Percentiles rank a stretch among this genome's conserved stretches.
Evolutionary conservation across 2,113 vertebrate species (phyloP).

Genomic region (Tachuris rubrigastra): DNA sequence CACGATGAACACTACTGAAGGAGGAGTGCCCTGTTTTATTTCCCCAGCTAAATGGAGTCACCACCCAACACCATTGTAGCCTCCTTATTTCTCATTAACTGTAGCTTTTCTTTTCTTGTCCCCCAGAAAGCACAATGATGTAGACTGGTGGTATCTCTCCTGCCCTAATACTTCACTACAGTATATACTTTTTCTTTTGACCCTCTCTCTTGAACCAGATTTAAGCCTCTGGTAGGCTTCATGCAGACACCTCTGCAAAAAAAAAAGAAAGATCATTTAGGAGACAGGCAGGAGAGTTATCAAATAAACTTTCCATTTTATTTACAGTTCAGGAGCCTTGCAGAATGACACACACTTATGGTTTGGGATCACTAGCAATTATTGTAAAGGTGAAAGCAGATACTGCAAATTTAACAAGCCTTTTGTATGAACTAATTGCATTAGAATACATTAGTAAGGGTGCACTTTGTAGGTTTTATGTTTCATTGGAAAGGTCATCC

Average conservation of each 20-base stretch:
- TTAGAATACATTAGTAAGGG: conserved; percentile 90
- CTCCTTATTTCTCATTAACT: not conserved
- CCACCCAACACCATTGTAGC: not conserved
- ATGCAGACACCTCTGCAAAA: not conserved
- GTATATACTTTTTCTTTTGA: not conserved
- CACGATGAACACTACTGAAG: rapidly evolving
- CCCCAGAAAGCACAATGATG: not conserved
- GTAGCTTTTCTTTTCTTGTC: not conserved
- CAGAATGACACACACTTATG: conserved; percentile 50
- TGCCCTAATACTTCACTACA: not conserved
- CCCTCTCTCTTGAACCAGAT: not conserved
- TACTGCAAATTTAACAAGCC: conserved; percentile 89
- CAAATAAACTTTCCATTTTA: conserved; percentile 61
- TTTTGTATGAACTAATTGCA: conserved; percentile 93
- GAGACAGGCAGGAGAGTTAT: not conserved
- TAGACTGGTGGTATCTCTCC: not conserved
- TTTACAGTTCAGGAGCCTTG: conserved; percentile 52
- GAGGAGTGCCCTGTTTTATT: not conserved
- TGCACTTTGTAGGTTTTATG: conserved; percentile 83
- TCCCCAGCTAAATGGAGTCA: not conserved
- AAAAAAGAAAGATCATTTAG: not conserved
- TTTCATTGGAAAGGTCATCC: conserved; percentile 81
- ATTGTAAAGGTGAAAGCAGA: conserved; percentile 74
- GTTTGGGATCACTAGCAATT: conserved; percentile 70
- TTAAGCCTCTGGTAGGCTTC: not conserved